Percentiles rank a stretch among this genome's conserved stretches.
Evolutionary conservation across 1,140 invertebrate genomes (phyloP).

Genomic region (Subanguina moxae): DNA sequence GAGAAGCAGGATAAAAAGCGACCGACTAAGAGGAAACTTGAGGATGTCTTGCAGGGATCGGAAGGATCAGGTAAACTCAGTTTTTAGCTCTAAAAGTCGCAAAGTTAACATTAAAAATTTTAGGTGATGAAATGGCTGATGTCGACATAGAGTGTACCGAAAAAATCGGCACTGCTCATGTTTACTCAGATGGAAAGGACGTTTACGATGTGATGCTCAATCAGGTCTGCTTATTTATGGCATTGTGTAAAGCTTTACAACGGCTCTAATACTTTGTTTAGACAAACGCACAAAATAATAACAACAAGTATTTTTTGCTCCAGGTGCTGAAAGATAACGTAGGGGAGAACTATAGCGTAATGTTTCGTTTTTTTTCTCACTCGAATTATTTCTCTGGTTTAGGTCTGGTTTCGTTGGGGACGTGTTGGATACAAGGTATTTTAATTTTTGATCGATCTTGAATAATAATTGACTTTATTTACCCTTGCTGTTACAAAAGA

Average conservation of each 20-base stretch:
- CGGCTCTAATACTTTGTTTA: too few relatives aligned
- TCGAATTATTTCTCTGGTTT: not conserved
- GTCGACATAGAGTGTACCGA: conserved; percentile 17
- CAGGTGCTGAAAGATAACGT: conserved; percentile 20
- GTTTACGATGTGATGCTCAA: conserved; percentile 64
- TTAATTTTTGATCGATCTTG: not conserved
- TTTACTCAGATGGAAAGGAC: conserved; percentile 33
- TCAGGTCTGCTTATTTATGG: conserved; percentile 56
- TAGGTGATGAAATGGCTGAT: not conserved
- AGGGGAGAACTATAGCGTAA: conserved; percentile 47
- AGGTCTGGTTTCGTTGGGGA: conserved; percentile 65
- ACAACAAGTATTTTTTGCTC: conserved; percentile 37
- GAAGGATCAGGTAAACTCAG: not conserved
- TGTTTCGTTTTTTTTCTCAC: not conserved
- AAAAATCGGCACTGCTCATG: conserved; percentile 7
- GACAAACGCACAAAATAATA: conserved; percentile 30
- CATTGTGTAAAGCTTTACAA: too few relatives aligned
- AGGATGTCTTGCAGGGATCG: not conserved
- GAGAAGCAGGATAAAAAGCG: not conserved
- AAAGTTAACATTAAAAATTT: too few relatives aligned
- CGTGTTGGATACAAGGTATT: conserved; percentile 50
- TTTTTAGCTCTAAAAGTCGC: too few relatives aligned
- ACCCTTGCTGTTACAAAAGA: too few relatives aligned
- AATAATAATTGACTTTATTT: not conserved
- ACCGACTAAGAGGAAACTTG: not conserved